Percentiles rank a stretch among this genome's conserved stretches.
These are phyloP conservation scores for Lepidurus arcticus DNA, from an alignment of 1,140 invertebrate species.

Conservation along the genomic window DNA sequence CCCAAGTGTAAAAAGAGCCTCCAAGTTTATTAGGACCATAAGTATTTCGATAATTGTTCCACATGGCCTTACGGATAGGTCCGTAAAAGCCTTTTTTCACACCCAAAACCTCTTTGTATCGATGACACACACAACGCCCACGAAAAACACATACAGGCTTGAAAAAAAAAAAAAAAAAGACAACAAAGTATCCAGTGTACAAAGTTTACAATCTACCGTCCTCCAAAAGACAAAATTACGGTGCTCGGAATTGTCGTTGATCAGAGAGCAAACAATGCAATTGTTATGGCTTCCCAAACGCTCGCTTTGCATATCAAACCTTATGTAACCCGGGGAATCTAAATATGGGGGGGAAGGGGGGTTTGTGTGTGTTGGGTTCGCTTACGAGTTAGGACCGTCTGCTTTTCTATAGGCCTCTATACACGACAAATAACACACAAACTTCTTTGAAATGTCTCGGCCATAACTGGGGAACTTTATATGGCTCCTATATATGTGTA, in stretches of 20 bases:
- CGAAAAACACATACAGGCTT: no score
- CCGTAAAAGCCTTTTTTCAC: neutral
- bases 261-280: no score
- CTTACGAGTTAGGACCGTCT: neutral
- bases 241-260: no score
- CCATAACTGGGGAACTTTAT: neutral
- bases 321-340: no score
- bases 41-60: conserved; percentile 19
- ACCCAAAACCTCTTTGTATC: neutral
- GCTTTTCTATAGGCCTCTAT: neutral
- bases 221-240: no score
- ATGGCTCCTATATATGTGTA: neutral
- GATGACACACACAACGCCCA: neutral
- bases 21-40: conserved; percentile 11
- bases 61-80: neutral
- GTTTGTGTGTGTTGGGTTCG: neutral
- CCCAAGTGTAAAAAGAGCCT: neutral
- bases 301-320: no score
- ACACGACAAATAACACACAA: neutral
- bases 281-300: no score
- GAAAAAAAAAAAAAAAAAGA: no score
- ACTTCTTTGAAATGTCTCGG: neutral
- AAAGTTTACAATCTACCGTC: no score
- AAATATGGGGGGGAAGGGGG: no score
- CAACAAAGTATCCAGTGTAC: no score